Base-by-base conservation (phyloP, 2,888 invertebrate species). In the Eulithis prunata region DNA sequence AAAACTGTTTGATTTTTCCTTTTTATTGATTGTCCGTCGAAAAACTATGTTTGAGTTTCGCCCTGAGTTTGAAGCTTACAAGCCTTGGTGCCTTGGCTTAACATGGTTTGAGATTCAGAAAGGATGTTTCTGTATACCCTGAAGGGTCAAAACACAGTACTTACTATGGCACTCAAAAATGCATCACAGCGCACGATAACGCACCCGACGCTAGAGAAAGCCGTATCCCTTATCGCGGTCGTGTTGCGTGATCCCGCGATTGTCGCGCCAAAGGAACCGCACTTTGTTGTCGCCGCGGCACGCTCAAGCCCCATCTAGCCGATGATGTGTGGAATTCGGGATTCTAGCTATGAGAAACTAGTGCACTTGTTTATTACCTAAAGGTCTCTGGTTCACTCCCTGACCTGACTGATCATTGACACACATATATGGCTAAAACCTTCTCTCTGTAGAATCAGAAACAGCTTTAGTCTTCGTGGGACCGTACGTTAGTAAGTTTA, bases 231-330 rank as follows among this genome's bases (percentile, higher is more conserved):
- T 76, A 81, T 79, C 82, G 73, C 70, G 14, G 79, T 80, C 84
- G 86, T 86, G 84, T 78, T 77, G 80, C 76, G 78, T 78, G 83
- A 84, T 84, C 78, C 79, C 66, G 75, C 81, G 86, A 82, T 83
- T 78, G 79, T 75, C 79, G 75, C 79, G 68, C 74, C 79, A 88
- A 88, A 88, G 84, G 75, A 72, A 77, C 88, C 88, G 88, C 84
- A 71, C 78, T 83, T 86, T 85, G 85, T 83, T 73, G 63, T 71
- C 70, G 75, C 86, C 85, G 84, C 78, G 51, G 53, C 54, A 54
- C 54, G 54, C 54, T 38, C 61, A 14, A 36, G 45, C 57, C 4
- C 58, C 58, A 58, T 51, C 58, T 58, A 58, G 13, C 45, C 32
- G 13, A 32, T 28, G 64, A 47, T 55, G 64, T 58, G 45, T 46